Evolutionary conservation across 2,797 vertebrate genomes (phyloP).

Genomic region (Cirrhinus molitorella): DNA sequence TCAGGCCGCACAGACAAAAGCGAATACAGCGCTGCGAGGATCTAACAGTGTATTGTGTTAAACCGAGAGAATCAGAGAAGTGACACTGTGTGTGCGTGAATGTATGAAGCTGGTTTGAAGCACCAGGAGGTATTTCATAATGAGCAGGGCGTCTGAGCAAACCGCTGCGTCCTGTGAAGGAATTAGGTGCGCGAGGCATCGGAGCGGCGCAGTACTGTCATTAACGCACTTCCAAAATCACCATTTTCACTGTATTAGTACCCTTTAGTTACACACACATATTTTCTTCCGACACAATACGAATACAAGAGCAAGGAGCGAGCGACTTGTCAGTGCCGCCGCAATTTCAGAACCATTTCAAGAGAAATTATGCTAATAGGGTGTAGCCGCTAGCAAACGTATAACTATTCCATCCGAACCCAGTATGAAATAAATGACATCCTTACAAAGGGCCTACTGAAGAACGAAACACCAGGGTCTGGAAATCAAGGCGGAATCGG

Average conservation of each 20-base stretch:
- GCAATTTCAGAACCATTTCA: constrained; percentile 58
- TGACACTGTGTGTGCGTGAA: constrained; percentile 38
- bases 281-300: constrained; percentile 33
- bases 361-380: constrained; percentile 62
- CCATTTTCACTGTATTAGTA: constrained; percentile 52
- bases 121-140: constrained; percentile 63
- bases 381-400: constrained; percentile 50
- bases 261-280: constrained; percentile 46
- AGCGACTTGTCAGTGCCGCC: constrained; percentile 43
- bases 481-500: constrained; percentile 34
- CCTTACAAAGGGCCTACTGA: constrained; percentile 31
- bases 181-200: constrained; percentile 51
- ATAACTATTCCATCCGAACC: constrained; percentile 49
- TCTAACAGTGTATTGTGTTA: constrained; percentile 48
- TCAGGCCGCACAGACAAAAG: constrained; percentile 19
- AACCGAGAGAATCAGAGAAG: constrained; percentile 39
- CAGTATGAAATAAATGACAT: constrained; percentile 51
- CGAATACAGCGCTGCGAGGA: constrained; percentile 27
- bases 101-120: constrained; percentile 52
- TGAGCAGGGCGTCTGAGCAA: constrained; percentile 56
- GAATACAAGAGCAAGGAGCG: constrained; percentile 44
- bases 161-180: constrained; percentile 51
- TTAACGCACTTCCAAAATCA: constrained; percentile 56
- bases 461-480: not conserved
- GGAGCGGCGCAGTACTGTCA: constrained; percentile 46